These are phyloP conservation scores for Leucosticte australis DNA, from an alignment of 2,113 vertebrate genomes.

Conservation along the genomic window DNA sequence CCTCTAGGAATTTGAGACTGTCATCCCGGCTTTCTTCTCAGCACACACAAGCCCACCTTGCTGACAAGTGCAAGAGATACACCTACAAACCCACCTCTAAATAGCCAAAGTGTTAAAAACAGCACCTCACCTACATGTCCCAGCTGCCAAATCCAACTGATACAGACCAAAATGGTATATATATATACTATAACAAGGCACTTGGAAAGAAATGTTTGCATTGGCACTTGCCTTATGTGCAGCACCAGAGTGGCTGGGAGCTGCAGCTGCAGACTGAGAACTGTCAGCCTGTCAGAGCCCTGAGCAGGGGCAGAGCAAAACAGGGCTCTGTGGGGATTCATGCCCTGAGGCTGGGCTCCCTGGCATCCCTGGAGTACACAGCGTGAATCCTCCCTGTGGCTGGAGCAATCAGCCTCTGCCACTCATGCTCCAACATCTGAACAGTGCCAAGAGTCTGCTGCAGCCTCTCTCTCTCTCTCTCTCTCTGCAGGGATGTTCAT, in stretches of 20 bases:
- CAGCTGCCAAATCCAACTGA: background rate
- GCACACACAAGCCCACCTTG: background rate
- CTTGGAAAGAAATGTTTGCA: background rate
- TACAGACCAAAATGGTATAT: background rate
- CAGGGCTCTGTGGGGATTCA: background rate
- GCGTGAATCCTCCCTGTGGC: background rate
- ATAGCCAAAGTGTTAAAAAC: background rate
- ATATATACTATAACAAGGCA: background rate
- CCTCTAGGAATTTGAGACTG: background rate
- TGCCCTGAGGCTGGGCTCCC: background rate
- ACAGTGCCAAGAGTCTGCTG: background rate
- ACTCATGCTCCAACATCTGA: background rate
- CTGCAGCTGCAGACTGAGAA: background rate
- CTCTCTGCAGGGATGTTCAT: background rate
- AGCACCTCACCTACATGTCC: background rate
- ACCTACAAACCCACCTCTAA: background rate
- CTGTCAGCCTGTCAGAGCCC: background rate
- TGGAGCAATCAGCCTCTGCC: background rate
- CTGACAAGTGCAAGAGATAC: background rate
- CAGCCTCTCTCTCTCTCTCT: background rate
- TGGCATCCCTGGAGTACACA: background rate
- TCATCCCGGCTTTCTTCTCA: background rate
- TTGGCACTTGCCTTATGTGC: accelerated
- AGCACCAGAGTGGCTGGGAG: background rate
- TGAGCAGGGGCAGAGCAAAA: background rate